Evolutionary conservation across 2,797 vertebrate genomes (phyloP).

Genomic region (Sebastes itinus): DNA sequence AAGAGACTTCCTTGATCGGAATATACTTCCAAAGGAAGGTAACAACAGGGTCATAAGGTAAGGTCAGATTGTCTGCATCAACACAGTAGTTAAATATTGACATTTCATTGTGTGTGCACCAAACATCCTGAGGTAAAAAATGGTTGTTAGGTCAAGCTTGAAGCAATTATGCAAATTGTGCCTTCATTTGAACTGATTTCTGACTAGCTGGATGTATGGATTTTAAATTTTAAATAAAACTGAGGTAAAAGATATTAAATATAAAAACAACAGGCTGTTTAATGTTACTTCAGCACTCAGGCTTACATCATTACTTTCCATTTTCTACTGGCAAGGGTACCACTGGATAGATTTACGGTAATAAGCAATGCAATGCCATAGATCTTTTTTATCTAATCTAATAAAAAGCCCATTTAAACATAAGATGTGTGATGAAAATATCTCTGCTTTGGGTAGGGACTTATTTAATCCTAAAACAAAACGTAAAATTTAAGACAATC

Average conservation of each 20-base stretch:
- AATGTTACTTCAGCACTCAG: not conserved
- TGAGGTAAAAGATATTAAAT: not conserved
- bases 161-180: not conserved
- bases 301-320: not conserved
- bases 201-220: not conserved
- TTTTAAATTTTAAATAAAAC: not conserved
- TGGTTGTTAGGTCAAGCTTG: not conserved
- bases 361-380: not conserved
- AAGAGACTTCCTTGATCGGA: not conserved
- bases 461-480: not conserved
- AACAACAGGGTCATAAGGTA: not conserved
- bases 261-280: not conserved
- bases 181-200: not conserved
- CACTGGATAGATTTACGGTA: not conserved
- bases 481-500: not conserved
- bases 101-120: not conserved
- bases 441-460: not conserved
- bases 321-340: not conserved
- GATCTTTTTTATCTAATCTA: not conserved
- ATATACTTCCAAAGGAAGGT: not conserved
- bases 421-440: not conserved
- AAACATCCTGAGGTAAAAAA: not conserved
- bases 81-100: slow-evolving; percentile 21
- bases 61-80: not conserved
- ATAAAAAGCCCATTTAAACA: not conserved